Conservation (phyloP, 2,888 invertebrate species). For the Dryadula phaetusa region DNA sequence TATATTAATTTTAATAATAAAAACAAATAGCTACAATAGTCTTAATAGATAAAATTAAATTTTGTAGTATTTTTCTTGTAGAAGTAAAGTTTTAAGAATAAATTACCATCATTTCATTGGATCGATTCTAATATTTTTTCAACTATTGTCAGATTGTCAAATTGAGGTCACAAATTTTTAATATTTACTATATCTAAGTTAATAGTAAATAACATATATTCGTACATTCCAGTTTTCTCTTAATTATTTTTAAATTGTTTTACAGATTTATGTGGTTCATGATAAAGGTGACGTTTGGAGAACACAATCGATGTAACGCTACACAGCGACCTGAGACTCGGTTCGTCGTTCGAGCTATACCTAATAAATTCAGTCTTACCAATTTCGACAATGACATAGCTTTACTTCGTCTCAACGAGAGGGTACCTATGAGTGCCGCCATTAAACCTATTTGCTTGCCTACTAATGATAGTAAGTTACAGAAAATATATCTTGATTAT, state of each 20-base stretch:
- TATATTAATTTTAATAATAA: no score
- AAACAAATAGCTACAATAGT: no score
- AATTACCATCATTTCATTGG: no score
- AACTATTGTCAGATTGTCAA: no score
- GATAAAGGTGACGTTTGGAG: conserved; percentile 95
- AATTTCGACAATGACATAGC: conserved; percentile 96
- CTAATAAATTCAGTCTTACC: conserved; percentile 92
- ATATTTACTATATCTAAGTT: no score
- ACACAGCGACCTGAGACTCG: conserved; percentile 89
- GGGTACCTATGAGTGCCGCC: conserved; percentile 90
- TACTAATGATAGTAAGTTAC: conserved; percentile 76
- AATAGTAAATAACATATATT: no score
- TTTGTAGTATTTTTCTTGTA: no score
- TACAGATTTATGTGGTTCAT: conserved; percentile 96
- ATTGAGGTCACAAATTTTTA: no score
- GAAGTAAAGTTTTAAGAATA: no score
- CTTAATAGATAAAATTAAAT: no score
- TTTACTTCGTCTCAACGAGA: conserved; percentile 90
- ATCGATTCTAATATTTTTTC: no score
- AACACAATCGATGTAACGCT: conserved; percentile 92
- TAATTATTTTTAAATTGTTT: conserved; percentile 34
- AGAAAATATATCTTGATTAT: background rate
- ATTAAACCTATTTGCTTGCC: conserved; percentile 94
- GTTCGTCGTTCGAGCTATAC: conserved; percentile 90
- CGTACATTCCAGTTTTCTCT: no score